Evolutionary conservation across 2,888 invertebrate species (phyloP), one percentile per base, ranked within the genome.

Genomic region (Spialia ferax): DNA sequence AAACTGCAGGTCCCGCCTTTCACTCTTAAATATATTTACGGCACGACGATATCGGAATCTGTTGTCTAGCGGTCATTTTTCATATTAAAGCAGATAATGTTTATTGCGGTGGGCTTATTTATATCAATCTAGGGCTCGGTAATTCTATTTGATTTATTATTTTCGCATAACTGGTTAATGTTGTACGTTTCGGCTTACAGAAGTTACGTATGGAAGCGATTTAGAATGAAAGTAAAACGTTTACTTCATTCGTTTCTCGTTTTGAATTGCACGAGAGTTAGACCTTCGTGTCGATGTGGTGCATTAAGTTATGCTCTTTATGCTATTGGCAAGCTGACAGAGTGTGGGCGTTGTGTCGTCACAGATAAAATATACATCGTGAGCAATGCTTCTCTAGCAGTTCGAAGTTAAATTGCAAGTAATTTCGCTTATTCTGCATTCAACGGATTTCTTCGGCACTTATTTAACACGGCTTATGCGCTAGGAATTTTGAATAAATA

Each of bases 1-100:
- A 67, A 67, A 81, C 79, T 79, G 81, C 68, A 66, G 69, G 69
- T 65, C 63, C 66, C 66, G 69, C 69, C 68, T 68, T 67, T 67
- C 67, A 67, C 67, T 67, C 61, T 62, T 56, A 23, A 67, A 61
- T 61, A 67, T 67, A 61, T 67, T 67, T 61, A 56, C 61, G 22
- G 67, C 57, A 23, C 61, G 26, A 22, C 48, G 56, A 45, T 67
- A 67, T 67, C 61, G 45, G 61, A 56, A 67, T 67, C 67, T 45
- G 67, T 67, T 67, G 67, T 67, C 67, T 67, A 62, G 62, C 32
- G 61, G 67, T 62, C 67, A 67, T 67, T 67, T 67, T 67, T 67
- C 67, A 67, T 67, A 62, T 67, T 67, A 67, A 67, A 56, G 61
- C 61, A 62, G 61, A 67, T 67, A 67, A 67, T 62, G 67, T 67